phyloP scores from a whole-genome alignment of 2,113 vertebrate genomes.

The Garra rufa region DNA sequence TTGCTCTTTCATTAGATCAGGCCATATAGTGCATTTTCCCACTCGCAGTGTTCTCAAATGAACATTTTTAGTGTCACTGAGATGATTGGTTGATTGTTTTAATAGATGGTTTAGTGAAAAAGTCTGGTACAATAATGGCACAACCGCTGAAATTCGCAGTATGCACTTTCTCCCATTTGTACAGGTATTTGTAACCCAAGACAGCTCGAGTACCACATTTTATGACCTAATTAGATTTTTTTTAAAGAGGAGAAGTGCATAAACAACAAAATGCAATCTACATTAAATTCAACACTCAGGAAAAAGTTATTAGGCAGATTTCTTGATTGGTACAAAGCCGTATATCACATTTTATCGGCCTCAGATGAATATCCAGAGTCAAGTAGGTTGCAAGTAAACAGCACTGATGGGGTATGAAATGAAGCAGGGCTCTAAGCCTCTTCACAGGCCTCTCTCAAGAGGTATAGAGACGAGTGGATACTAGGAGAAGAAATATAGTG shows the following conservation, averaged over 20 bases:
- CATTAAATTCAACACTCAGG: slow-evolving; percentile 17
- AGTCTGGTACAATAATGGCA: background rate
- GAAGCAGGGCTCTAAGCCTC: slow-evolving; percentile 11
- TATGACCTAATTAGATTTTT: slow-evolving; percentile 16
- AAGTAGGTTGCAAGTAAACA: slow-evolving; percentile 18
- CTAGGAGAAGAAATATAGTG: slow-evolving; percentile 25
- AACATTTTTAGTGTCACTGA: background rate
- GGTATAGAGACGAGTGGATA: background rate
- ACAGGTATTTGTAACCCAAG: background rate
- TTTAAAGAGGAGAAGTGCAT: background rate
- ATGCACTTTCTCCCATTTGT: background rate
- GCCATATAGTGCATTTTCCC: background rate
- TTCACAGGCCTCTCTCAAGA: slow-evolving; percentile 6
- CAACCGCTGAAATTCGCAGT: background rate
- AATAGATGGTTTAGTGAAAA: background rate
- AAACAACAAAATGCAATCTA: background rate
- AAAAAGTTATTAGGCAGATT: background rate
- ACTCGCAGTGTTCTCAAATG: background rate
- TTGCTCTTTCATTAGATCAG: background rate
- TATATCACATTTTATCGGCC: slow-evolving; percentile 28
- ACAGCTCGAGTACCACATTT: background rate
- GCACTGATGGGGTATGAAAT: slow-evolving; percentile 24
- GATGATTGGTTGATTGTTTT: background rate
- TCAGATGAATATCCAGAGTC: slow-evolving; percentile 6
- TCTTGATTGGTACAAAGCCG: background rate